A percentile compares a stretch with the other conserved stretches of the same genome.
Evolutionary conservation across 2,113 vertebrate genomes (phyloP).

Genomic region (Mionectes macconnelli): DNA sequence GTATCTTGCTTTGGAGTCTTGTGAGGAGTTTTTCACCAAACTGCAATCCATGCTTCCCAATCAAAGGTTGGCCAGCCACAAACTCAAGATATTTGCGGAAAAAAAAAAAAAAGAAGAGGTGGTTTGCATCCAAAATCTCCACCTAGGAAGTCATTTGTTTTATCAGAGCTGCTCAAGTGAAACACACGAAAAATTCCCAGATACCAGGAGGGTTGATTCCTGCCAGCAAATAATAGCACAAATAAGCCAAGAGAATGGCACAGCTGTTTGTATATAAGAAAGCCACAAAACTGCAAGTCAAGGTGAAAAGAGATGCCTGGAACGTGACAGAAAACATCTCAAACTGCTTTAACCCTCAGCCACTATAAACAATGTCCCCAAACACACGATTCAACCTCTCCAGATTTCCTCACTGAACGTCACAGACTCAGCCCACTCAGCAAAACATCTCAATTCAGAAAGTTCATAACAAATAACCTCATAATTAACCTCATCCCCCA

Average conservation of each 20-base stretch:
- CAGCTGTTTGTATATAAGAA: neutral
- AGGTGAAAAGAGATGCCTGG: neutral
- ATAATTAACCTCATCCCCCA: neutral
- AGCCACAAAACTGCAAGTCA: neutral
- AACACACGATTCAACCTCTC: neutral
- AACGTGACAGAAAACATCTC: neutral
- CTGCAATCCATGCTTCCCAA: neutral
- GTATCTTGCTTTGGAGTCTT: neutral
- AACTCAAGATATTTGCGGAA: neutral
- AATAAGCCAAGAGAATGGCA: neutral
- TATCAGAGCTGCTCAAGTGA: neutral
- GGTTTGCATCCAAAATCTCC: neutral
- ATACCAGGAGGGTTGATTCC: neutral
- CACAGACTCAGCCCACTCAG: neutral
- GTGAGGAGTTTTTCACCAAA: neutral
- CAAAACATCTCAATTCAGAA: neutral
- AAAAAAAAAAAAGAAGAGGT: no score
- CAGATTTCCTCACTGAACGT: neutral
- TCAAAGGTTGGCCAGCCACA: neutral
- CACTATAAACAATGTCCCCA: neutral
- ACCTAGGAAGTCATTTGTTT: neutral
- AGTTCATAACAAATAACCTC: neutral
- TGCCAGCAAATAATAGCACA: neutral
- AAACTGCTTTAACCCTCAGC: neutral
- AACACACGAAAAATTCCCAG: neutral